phyloP scores from a whole-genome alignment of 2,113 vertebrate genomes.

The Bubo bubo region DNA sequence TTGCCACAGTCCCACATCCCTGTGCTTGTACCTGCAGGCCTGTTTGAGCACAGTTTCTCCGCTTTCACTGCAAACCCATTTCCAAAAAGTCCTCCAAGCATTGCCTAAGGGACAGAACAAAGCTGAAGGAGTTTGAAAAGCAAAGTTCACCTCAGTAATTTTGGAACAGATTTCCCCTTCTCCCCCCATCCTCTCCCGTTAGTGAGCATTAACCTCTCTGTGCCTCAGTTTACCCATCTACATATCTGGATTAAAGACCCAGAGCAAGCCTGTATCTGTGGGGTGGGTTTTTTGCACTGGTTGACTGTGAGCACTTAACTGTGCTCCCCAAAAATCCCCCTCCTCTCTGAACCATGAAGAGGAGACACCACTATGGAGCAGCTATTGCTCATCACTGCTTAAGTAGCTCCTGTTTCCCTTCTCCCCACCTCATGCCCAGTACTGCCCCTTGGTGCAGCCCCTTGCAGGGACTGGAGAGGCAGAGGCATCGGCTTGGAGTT shows the following conservation, averaged over 20 bases:
- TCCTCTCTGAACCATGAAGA: background rate
- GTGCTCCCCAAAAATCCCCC: background rate
- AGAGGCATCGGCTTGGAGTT: background rate
- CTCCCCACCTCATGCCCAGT: background rate
- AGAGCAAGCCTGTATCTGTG: background rate
- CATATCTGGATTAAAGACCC: background rate
- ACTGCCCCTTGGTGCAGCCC: rapidly evolving
- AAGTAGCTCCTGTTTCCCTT: background rate
- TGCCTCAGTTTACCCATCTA: background rate
- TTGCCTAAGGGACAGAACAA: background rate
- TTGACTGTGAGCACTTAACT: background rate
- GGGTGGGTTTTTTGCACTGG: background rate
- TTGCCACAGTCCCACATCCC: background rate
- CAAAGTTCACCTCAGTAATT: background rate
- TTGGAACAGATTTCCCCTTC: background rate
- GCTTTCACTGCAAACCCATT: background rate
- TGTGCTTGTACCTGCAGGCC: background rate
- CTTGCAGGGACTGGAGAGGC: background rate
- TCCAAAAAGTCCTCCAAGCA: background rate
- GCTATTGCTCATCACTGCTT: background rate
- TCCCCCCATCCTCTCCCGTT: background rate
- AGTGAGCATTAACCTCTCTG: background rate
- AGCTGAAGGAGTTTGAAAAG: background rate
- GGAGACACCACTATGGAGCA: background rate
- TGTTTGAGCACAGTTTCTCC: background rate